Percentiles rank a stretch among this genome's conserved stretches.
phyloP scores from a whole-genome alignment of 2,113 vertebrate genomes.

The Rhinoderma darwinii region DNA sequence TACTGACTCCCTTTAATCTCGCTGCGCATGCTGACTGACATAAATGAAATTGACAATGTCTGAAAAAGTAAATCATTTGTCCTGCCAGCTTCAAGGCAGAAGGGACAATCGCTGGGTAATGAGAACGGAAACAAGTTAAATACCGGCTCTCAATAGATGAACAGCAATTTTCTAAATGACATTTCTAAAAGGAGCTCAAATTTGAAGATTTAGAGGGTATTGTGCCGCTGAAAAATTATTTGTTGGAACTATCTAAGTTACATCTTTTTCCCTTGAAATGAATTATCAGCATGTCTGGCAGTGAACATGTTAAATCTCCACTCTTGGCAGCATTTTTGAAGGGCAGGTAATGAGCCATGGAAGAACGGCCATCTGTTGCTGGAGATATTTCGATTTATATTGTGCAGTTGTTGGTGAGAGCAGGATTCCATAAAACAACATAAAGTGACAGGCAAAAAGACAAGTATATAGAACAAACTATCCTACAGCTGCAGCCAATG shows the following conservation, averaged over 20 bases:
- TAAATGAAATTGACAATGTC: conserved; percentile 21
- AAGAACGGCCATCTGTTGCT: conserved; percentile 51
- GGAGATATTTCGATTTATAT: conserved; percentile 55
- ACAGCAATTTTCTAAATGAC: conserved; percentile 35
- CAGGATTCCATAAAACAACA: conserved; percentile 45
- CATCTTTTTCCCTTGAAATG: conserved; percentile 1
- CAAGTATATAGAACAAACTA: conserved; percentile 22
- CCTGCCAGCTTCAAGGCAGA: not conserved
- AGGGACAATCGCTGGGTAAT: conserved; percentile 18
- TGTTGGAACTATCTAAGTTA: not conserved
- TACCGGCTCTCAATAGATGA: conserved; percentile 11
- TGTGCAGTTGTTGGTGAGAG: conserved; percentile 43
- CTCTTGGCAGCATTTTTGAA: conserved; percentile 7
- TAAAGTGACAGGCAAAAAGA: conserved; percentile 48
- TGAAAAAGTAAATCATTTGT: conserved; percentile 6
- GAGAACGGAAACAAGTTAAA: conserved; percentile 27
- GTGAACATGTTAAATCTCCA: conserved; percentile 29
- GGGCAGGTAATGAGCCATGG: conserved; percentile 51
- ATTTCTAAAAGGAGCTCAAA: conserved; percentile 32
- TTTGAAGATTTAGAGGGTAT: not conserved
- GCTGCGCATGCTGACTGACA: not conserved
- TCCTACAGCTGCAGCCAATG: not conserved
- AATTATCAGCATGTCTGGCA: not conserved
- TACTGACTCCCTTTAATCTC: not conserved
- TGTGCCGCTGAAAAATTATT: conserved; percentile 8